phyloP scores from a whole-genome alignment of 1,140 invertebrate species.

The Wiebesia pumilae region DNA sequence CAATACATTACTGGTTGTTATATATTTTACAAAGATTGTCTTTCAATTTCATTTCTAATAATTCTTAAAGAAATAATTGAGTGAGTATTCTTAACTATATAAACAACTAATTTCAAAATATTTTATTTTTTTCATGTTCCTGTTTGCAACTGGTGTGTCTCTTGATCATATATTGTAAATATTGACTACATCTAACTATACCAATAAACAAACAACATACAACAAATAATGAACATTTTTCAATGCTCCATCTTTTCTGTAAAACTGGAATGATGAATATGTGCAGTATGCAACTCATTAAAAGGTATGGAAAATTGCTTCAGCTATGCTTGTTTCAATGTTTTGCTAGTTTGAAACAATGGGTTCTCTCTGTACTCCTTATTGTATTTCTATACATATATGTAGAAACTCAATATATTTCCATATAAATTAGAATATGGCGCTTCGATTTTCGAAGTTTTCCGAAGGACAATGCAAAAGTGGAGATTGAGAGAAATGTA shows the following conservation, averaged over 20 bases:
- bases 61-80: background rate
- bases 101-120: background rate
- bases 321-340: background rate
- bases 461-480: conserved; percentile 44
- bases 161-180: background rate
- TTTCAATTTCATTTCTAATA: background rate
- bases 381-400: background rate
- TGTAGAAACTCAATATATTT: background rate
- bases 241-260: background rate
- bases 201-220: background rate
- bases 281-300: conserved; percentile 40
- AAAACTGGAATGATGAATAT: conserved; percentile 35
- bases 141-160: too few relatives aligned
- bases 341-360: conserved; percentile 13
- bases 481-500: background rate
- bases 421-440: conserved; percentile 17
- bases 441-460: conserved; percentile 40
- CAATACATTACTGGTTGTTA: too few relatives aligned
- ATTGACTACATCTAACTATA: background rate
- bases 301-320: conserved; percentile 44
- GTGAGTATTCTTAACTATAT: background rate
- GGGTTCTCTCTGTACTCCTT: background rate
- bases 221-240: conserved; percentile 1
- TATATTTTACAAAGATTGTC: too few relatives aligned
- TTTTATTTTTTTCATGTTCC: conserved; percentile 41